These are phyloP conservation scores for Sipha maydis DNA, from an alignment of 2,888 invertebrate genomes.

Conservation along the genomic window DNA sequence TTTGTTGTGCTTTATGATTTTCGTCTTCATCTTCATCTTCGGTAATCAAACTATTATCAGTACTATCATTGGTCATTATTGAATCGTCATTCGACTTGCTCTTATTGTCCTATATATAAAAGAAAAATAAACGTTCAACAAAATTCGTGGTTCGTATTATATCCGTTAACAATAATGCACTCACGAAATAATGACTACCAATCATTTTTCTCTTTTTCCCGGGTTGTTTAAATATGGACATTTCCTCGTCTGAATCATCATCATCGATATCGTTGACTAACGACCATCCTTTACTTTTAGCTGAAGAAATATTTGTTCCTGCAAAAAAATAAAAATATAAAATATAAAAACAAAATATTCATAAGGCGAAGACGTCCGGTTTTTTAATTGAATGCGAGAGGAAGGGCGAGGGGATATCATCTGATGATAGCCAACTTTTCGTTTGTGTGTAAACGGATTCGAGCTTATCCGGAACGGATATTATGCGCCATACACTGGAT, in stretches of 20 bases:
- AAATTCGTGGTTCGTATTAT: neutral
- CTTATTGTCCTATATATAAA: neutral
- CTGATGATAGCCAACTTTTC: constrained; percentile 48
- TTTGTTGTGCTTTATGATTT: neutral
- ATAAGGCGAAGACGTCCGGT: constrained; percentile 36
- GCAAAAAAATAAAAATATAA: too few species aligned
- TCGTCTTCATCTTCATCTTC: constrained; percentile 59
- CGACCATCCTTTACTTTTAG: constrained; percentile 36
- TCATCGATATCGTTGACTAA: neutral
- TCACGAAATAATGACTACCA: neutral
- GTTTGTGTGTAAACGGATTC: constrained; percentile 44
- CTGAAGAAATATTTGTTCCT: constrained; percentile 8
- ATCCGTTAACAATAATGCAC: neutral
- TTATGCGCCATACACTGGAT: constrained; percentile 14
- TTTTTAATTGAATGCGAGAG: constrained; percentile 21
- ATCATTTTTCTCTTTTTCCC: constrained; percentile 48
- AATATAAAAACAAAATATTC: neutral
- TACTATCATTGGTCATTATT: constrained; percentile 48
- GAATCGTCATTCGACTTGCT: constrained; percentile 26
- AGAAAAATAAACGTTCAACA: neutral
- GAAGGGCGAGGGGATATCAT: neutral
- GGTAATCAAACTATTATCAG: constrained; percentile 47
- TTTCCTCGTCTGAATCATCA: constrained; percentile 48
- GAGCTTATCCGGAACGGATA: constrained; percentile 53
- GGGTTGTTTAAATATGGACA: constrained; percentile 52